These are phyloP conservation scores for Globicephala melas DNA, from an alignment of 2,113 vertebrate genomes.

Conservation along the genomic window DNA sequence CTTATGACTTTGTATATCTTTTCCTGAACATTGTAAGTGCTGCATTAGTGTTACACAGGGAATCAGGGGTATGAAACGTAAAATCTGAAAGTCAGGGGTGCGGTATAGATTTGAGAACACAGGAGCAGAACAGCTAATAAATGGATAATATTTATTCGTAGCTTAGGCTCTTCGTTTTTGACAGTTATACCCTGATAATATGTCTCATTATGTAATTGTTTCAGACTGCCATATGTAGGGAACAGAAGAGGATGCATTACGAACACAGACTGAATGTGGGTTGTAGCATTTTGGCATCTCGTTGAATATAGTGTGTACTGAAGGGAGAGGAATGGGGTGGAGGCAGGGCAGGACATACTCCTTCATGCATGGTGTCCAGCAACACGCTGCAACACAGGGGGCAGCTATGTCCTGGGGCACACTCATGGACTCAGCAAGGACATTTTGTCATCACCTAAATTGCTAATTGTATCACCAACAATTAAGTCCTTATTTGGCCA, in stretches of 20 bases:
- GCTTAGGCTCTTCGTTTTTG: slow-evolving; percentile 42
- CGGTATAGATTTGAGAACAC: neutral
- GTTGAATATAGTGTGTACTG: neutral
- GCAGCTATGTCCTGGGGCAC: neutral
- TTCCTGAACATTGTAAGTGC: neutral
- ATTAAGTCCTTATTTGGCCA: neutral
- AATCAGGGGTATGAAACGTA: neutral
- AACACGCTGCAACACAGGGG: neutral
- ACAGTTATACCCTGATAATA: slow-evolving; percentile 49
- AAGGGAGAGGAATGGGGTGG: neutral
- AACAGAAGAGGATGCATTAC: slow-evolving; percentile 35
- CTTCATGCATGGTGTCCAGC: neutral
- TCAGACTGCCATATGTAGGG: slow-evolving; percentile 64
- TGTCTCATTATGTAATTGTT: slow-evolving; percentile 66
- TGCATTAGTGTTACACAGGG: neutral
- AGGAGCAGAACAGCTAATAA: neutral
- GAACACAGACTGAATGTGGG: slow-evolving; percentile 55
- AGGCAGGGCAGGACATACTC: neutral
- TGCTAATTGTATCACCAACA: neutral
- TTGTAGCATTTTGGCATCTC: neutral
- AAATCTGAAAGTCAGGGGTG: neutral
- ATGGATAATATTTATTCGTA: slow-evolving; percentile 29
- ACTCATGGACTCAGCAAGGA: neutral
- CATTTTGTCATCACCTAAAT: neutral
- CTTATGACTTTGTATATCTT: neutral